Base-by-base conservation (phyloP, 2,113 vertebrate genomes). In the Pycnonotus jocosus region DNA sequence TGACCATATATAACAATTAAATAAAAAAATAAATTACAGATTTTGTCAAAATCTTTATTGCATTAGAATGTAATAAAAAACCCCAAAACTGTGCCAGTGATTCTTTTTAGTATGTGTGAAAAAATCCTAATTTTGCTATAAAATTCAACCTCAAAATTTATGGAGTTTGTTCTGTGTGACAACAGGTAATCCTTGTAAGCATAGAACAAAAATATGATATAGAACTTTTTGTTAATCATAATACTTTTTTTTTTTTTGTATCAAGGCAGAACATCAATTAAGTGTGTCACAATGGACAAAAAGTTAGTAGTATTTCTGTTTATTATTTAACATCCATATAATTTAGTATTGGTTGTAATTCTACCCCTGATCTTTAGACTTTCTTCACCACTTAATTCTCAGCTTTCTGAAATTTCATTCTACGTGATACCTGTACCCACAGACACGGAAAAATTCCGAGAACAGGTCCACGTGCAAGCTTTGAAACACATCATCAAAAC, bases 241-340 rank as follows among this genome's bases (percentile, higher is more conserved):
- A 18, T 7, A 20, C 0, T 0, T 35, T 28, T 51, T 0, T 35
- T 28, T 51, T 71, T n/a, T 70, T 42, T 78, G 2, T 27, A 6
- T 10, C n/a, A 48, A 57, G 21, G 5, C 14, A 79, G 15, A 47
- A 54, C 2, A 3, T 30, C 9, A 56, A 11, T 74, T 71, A 40
- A 71, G 5, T 11, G 3, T 50, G 9, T 73, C 33, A 40, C 12
- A n/a, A 45, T 17, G 7, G 9, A 13, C 7, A 69, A 64, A 69
- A 40, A 79, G 3, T 42, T 42, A 56, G 15, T 42, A 51, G 33
- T 62, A 38, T 35, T 9, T 54, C 20, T 45, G 9, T 45, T 60
- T 82, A 71, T 61, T 44, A 23, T 20, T 11, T 30, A 42, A 4
- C 9, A 51, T 28, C 2, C 44, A 17, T 47, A 47, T 22, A 53